phyloP scores from a whole-genome alignment of 1,140 invertebrate genomes.

The Manduca sexta region DNA sequence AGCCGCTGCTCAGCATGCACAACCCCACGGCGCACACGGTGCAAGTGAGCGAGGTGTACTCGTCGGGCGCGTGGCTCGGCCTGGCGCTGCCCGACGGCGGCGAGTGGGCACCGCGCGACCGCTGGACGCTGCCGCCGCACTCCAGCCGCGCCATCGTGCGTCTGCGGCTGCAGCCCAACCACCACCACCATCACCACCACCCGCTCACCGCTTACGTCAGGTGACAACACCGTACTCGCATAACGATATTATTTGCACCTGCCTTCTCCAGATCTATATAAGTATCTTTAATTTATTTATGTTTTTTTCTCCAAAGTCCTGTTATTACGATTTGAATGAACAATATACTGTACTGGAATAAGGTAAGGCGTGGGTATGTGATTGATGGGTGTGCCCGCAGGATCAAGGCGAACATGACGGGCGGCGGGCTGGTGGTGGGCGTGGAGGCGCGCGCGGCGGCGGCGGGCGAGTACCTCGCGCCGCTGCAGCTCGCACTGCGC shows the following conservation, averaged over 20 bases:
- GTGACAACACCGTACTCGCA: slow-evolving; percentile 1
- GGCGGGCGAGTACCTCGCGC: slow-evolving; percentile 48
- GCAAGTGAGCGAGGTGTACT: slow-evolving; percentile 91
- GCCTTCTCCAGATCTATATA: no score
- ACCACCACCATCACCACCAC: slow-evolving; percentile 18
- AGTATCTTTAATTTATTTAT: no score
- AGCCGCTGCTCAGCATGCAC: slow-evolving; percentile 92
- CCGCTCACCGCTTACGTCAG: slow-evolving; percentile 60
- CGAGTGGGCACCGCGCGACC: slow-evolving; percentile 79
- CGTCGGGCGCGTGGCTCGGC: slow-evolving; percentile 92
- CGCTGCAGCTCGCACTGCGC: slow-evolving; percentile 52
- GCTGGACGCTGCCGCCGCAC: slow-evolving; percentile 94
- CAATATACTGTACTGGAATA: no score
- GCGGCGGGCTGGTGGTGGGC: slow-evolving; percentile 52
- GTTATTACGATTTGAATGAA: no score
- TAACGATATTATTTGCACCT: not conserved
- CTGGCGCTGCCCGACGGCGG: slow-evolving; percentile 83
- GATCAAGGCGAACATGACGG: slow-evolving; percentile 42
- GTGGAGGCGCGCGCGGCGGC: slow-evolving; percentile 50
- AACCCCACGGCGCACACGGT: slow-evolving; percentile 89
- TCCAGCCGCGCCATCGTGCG: slow-evolving; percentile 91
- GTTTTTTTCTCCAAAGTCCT: no score
- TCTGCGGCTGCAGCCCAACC: slow-evolving; percentile 81
- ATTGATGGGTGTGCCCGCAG: slow-evolving; percentile 17
- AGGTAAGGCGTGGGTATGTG: no score